Evolutionary conservation across 2,888 invertebrate genomes (phyloP).

Genomic region (Cephus sareptanus): DNA sequence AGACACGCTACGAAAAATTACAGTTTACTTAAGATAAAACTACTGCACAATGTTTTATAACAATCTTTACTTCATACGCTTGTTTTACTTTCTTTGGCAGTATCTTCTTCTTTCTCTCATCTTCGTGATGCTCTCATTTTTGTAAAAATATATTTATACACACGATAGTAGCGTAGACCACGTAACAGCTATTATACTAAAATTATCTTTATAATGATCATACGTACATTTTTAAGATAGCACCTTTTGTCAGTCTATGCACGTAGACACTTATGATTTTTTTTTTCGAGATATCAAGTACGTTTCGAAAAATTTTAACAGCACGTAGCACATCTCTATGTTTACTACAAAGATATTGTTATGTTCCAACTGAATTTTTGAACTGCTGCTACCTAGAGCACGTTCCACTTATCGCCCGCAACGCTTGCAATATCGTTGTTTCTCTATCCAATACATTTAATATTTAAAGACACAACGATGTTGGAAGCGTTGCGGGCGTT

Average conservation of each 20-base stretch:
- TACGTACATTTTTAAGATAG: not conserved
- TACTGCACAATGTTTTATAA: not conserved
- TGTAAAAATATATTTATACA: not conserved
- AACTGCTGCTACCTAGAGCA: not conserved
- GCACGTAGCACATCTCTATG: not conserved
- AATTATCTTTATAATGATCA: not conserved
- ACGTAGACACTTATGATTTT: not conserved
- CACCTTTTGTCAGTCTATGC: not conserved
- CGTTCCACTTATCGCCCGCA: too few species aligned
- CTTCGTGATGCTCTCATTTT: not conserved
- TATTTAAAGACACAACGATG: too few species aligned
- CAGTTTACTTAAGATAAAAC: not conserved
- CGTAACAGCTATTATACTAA: not conserved
- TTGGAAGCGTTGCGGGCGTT: too few species aligned
- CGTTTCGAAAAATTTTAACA: not conserved
- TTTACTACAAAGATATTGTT: not conserved
- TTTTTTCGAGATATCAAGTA: not conserved
- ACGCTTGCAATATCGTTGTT: too few species aligned
- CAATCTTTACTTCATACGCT: not conserved
- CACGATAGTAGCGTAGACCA: not conserved
- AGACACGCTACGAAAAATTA: not conserved
- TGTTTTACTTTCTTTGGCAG: not conserved
- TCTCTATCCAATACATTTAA: too few species aligned
- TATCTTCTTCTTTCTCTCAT: not conserved
- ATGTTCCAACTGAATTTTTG: not conserved